Conservation (phyloP, 2,888 invertebrate genomes). For the Eupithecia centaureata region DNA sequence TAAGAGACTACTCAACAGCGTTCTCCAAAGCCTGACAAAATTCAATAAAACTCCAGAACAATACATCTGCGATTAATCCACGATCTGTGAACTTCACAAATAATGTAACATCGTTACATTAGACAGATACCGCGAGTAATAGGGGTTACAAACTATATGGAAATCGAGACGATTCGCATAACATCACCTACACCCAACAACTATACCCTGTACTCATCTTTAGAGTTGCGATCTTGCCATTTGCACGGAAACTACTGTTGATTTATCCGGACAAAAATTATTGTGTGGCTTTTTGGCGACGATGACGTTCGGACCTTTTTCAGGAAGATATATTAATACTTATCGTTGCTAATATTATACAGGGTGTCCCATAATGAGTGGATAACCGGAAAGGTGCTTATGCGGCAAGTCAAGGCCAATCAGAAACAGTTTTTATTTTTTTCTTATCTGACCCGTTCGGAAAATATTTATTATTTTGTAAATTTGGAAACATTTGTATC, state of each 20-base stretch:
- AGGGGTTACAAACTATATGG: slow-evolving; percentile 32
- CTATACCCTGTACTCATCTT: neutral
- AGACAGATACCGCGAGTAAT: slow-evolving; percentile 26
- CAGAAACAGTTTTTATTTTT: too few species aligned
- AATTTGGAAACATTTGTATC: too few species aligned
- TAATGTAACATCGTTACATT: slow-evolving; percentile 21
- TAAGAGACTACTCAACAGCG: too few species aligned
- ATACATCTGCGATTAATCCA: slow-evolving; percentile 6
- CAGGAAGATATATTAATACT: too few species aligned
- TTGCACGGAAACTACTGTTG: neutral
- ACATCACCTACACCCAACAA: neutral
- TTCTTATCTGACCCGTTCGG: too few species aligned
- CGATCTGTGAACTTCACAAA: slow-evolving; percentile 10
- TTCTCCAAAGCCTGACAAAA: neutral
- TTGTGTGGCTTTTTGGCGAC: too few species aligned
- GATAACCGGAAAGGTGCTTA: too few species aligned
- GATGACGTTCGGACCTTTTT: too few species aligned
- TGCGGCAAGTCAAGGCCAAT: too few species aligned
- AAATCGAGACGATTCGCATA: slow-evolving; percentile 27
- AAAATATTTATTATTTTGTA: too few species aligned
- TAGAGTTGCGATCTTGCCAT: neutral
- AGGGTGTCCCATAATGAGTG: too few species aligned
- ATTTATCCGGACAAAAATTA: neutral
- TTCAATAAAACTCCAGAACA: neutral
- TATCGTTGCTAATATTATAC: too few species aligned